Conservation (phyloP, 2,797 vertebrate genomes). For the Peromyscus nudipes region DNA sequence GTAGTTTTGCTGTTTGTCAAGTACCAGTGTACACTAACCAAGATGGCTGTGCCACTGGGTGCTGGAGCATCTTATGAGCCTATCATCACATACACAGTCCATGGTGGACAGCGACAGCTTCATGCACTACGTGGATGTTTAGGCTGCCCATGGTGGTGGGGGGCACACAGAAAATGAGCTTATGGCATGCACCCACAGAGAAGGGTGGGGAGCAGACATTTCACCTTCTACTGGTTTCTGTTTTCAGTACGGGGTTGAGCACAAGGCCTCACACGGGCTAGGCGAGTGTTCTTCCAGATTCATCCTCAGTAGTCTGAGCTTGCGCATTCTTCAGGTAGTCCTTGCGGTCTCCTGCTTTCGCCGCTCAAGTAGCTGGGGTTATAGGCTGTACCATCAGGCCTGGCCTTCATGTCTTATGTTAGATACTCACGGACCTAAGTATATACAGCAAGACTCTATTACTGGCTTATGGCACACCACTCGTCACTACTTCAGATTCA, state of each 20-base stretch:
- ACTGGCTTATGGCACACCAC: not conserved
- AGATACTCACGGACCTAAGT: not conserved
- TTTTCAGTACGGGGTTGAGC: not conserved
- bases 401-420: not conserved
- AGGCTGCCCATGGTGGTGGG: not conserved
- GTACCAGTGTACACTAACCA: not conserved
- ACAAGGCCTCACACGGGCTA: not conserved
- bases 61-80: not conserved
- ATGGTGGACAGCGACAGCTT: not conserved
- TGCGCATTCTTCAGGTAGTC: not conserved
- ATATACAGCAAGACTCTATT: not conserved
- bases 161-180: constrained; percentile 25
- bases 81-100: no score
- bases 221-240: not conserved
- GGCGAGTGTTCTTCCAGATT: not conserved
- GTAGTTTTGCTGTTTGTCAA: not conserved
- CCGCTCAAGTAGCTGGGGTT: not conserved
- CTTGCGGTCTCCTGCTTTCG: not conserved
- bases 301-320: not conserved
- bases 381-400: not conserved
- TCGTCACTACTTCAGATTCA: not conserved
- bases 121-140: not conserved
- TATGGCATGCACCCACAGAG: not conserved
- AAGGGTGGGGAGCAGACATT: not conserved
- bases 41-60: not conserved